A percentile compares a stretch with the other conserved stretches of the same genome.
These are phyloP conservation scores for Nephrocerus scutellatus DNA, from an alignment of 2,888 invertebrate genomes.

Conservation along the genomic window DNA sequence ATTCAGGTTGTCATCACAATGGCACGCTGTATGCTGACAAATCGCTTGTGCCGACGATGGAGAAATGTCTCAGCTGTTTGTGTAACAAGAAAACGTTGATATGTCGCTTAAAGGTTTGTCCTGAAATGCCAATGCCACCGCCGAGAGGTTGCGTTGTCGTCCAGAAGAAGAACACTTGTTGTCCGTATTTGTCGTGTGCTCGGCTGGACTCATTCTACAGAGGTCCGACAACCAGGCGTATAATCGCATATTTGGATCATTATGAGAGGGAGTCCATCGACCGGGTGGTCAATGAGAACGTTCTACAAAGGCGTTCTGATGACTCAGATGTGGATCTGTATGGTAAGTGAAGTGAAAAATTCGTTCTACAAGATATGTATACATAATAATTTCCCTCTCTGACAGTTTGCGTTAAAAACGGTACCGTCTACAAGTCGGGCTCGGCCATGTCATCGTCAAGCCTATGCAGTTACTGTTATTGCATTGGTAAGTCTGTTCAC, in stretches of 20 bases:
- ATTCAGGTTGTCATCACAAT: constrained; percentile 64
- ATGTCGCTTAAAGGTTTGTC: constrained; percentile 72
- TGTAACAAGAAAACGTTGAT: constrained; percentile 66
- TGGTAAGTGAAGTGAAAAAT: constrained; percentile 23
- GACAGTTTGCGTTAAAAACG: constrained; percentile 43
- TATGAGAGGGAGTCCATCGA: constrained; percentile 43
- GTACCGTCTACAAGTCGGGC: constrained; percentile 43
- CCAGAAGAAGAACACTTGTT: constrained; percentile 64
- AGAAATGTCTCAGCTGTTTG: constrained; percentile 71
- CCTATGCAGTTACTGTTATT: constrained; percentile 83
- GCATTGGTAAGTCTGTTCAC: constrained; percentile 50
- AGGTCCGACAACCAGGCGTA: constrained; percentile 39
- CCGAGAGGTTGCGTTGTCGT: constrained; percentile 66
- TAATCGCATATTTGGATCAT: constrained; percentile 43
- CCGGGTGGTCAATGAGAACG: constrained; percentile 43
- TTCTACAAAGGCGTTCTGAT: constrained; percentile 40
- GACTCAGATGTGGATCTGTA: constrained; percentile 42
- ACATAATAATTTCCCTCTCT: constrained; percentile 11
- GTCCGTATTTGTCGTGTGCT: constrained; percentile 70
- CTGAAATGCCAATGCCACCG: constrained; percentile 65
- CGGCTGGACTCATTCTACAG: constrained; percentile 49
- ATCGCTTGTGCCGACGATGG: constrained; percentile 58
- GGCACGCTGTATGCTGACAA: constrained; percentile 62
- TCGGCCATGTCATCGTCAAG: constrained; percentile 74
- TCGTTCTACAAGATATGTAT: constrained; percentile 3